phyloP scores from a whole-genome alignment of 2,113 vertebrate species.

The Shinisaurus crocodilurus region DNA sequence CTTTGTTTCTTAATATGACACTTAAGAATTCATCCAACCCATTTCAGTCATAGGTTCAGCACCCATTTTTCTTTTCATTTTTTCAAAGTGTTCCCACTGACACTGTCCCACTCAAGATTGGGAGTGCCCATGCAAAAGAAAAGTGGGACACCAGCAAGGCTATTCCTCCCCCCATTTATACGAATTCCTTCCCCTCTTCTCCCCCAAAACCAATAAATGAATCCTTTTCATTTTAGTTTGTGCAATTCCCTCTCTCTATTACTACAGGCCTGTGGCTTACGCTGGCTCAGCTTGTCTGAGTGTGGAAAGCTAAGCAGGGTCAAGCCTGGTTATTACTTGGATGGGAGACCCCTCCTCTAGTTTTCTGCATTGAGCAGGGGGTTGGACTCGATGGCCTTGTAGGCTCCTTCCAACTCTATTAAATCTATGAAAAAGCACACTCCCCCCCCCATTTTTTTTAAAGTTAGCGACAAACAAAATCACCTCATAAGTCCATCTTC shows the following conservation, averaged over 20 bases:
- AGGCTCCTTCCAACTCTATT: too few species aligned
- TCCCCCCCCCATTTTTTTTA: neutral
- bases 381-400: too few species aligned
- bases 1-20: too few species aligned
- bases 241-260: neutral
- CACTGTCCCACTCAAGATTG: neutral
- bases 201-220: neutral
- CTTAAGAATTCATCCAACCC: constrained; percentile 20
- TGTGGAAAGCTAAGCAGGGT: too few species aligned
- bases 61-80: neutral
- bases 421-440: too few species aligned
- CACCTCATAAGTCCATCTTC: neutral
- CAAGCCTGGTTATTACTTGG: too few species aligned
- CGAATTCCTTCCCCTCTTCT: neutral
- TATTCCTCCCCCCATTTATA: neutral
- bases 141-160: neutral
- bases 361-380: too few species aligned
- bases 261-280: too few species aligned
- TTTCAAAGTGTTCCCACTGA: neutral
- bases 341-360: too few species aligned
- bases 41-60: neutral
- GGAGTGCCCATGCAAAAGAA: neutral
- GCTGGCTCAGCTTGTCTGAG: too few species aligned
- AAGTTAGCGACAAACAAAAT: neutral
- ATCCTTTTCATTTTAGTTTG: neutral